phyloP scores from a whole-genome alignment of 2,797 vertebrate genomes.

The Rhabdomys pumilio region DNA sequence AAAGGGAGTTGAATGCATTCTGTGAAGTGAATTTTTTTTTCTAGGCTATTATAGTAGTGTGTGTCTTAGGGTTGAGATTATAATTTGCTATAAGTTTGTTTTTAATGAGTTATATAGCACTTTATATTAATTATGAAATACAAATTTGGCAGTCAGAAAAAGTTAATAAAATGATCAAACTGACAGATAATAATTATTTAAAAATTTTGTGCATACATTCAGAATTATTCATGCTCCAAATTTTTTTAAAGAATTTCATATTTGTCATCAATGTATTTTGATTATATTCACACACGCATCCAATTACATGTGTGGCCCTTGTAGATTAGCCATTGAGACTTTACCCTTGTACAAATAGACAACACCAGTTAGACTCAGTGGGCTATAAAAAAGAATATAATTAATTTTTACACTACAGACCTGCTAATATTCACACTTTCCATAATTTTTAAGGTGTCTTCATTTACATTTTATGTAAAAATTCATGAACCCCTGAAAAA shows the following conservation, averaged over 20 bases:
- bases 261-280: neutral
- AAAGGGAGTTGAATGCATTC: neutral
- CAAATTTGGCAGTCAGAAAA: neutral
- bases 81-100: constrained; percentile 29
- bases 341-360: neutral
- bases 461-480: constrained; percentile 1
- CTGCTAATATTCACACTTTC: neutral
- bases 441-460: constrained; percentile 55
- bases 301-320: no score
- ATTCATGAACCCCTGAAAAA: neutral
- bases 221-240: neutral
- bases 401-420: neutral
- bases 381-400: neutral
- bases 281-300: neutral
- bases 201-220: neutral
- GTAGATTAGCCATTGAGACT: neutral
- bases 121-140: constrained; percentile 23
- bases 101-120: constrained; percentile 37
- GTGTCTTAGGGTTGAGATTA: neutral
- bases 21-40: neutral
- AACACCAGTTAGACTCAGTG: neutral
- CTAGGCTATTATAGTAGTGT: neutral
- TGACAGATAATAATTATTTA: neutral
- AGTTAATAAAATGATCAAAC: constrained; percentile 39
- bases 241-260: neutral